A percentile compares a stretch with the other conserved stretches of the same genome.
phyloP scores from a whole-genome alignment of 2,113 vertebrate species.

The Lanius collurio region DNA sequence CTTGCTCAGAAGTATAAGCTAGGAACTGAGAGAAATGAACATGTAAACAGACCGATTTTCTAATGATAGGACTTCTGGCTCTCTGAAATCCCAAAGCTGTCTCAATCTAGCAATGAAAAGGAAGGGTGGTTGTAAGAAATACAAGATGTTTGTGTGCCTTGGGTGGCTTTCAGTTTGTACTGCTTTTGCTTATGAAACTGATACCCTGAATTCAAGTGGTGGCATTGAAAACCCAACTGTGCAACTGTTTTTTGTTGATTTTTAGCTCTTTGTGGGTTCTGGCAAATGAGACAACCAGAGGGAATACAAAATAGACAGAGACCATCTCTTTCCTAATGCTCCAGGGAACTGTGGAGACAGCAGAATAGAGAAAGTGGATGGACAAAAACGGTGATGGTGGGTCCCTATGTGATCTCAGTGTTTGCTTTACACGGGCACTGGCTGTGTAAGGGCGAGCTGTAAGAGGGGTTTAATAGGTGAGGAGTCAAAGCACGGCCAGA shows the following conservation, averaged over 20 bases:
- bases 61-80: neutral
- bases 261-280: neutral
- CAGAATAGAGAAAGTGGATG: neutral
- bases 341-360: neutral
- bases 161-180: neutral
- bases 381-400: neutral
- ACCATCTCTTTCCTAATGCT: neutral
- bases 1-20: neutral
- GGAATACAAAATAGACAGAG: neutral
- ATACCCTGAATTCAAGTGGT: neutral
- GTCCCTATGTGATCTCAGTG: accelerated
- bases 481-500: neutral
- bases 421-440: neutral
- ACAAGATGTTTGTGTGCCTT: neutral
- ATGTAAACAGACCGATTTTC: neutral
- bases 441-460: neutral
- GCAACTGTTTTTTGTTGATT: neutral
- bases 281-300: neutral
- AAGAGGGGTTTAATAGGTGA: neutral
- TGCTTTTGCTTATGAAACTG: neutral
- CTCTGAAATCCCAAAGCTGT: neutral
- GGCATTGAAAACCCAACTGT: neutral
- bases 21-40: neutral
- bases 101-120: neutral
- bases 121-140: neutral